Evolutionary conservation across 2,797 vertebrate genomes (phyloP).

Genomic region (Acanthurus lineatus): DNA sequence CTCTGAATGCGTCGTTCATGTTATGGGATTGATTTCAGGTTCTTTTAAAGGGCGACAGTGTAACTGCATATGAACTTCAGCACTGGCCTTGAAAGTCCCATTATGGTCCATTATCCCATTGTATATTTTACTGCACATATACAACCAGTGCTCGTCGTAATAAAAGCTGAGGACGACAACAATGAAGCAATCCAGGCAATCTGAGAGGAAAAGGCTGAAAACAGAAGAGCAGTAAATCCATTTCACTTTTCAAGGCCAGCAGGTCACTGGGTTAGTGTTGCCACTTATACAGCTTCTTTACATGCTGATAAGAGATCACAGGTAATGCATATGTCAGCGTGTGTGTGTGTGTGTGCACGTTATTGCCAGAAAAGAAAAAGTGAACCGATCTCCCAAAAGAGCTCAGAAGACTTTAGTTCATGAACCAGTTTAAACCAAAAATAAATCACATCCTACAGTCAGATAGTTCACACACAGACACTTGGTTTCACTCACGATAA

Average conservation of each 20-base stretch:
- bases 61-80: conserved; percentile 2
- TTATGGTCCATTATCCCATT: neutral
- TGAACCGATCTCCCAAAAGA: conserved; percentile 55
- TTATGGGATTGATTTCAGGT: neutral
- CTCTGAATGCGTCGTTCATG: neutral
- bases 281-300: conserved; percentile 24
- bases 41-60: neutral
- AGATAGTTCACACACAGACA: conserved; percentile 29
- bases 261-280: conserved; percentile 74
- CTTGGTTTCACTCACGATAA: conserved; percentile 10
- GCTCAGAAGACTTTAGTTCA: conserved; percentile 34
- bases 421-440: conserved; percentile 68
- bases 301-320: conserved; percentile 64
- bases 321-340: neutral
- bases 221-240: conserved; percentile 65
- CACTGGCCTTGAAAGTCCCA: conserved; percentile 27
- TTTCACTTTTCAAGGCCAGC: conserved; percentile 80
- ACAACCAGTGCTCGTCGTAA: conserved; percentile 7
- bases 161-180: conserved; percentile 30
- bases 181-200: conserved; percentile 36
- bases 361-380: conserved; percentile 19
- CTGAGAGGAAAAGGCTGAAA: conserved; percentile 36
- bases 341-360: conserved; percentile 9
- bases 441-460: conserved; percentile 39
- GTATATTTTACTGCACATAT: conserved; percentile 5